Evolutionary conservation across 64 coral and sea anemone species (phyloP), one percentile per base, ranked within the genome.

Genomic region (Porites lutea): DNA sequence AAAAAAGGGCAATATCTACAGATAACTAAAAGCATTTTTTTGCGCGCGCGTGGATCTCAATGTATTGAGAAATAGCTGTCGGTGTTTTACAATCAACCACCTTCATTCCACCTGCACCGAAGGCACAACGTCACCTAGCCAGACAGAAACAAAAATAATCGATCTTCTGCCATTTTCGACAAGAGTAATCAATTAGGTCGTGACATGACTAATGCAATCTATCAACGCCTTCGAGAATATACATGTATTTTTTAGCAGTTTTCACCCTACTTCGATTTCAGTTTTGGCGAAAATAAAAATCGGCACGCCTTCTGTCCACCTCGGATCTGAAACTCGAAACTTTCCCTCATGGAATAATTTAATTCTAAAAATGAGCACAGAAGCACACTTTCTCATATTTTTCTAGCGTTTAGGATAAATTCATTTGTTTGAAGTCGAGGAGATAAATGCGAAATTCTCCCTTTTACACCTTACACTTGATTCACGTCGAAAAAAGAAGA

Each of bases 71-170:
- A 66, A 83, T 66, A 19, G 16, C 43, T 83, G 60, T 49, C 79
- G 79, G 79, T 66, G 62, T 83, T 83, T 49, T n/a, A 63, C 21
- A 82, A 63, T 65, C 79, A 65, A 18, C 81, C 81, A 49, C 81
- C 63, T 48, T 49, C 27, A 48, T 49, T 68, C 81, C 81, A 84
- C 81, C 81, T 84, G 81, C 43, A 52, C 9, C 6, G 2, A 16
- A 69, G 16, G 6, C 6, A 59, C 15, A 9, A 52, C 75, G 49
- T 78, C 75, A 78, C 19, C 18, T 12, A 65, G 15, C 2, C 61
- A 65, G 46, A n/a, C 19, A 0, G 7, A 5, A 47, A 64, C 12
- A 65, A 37, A 37, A 51, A 49, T 66, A 52, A 50, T 63, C 47
- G 48, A 6, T 19, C 61, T 84, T 48, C 52, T 84, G 63, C 43